phyloP scores from a whole-genome alignment of 2,113 vertebrate species.

The Aplodontia rufa region DNA sequence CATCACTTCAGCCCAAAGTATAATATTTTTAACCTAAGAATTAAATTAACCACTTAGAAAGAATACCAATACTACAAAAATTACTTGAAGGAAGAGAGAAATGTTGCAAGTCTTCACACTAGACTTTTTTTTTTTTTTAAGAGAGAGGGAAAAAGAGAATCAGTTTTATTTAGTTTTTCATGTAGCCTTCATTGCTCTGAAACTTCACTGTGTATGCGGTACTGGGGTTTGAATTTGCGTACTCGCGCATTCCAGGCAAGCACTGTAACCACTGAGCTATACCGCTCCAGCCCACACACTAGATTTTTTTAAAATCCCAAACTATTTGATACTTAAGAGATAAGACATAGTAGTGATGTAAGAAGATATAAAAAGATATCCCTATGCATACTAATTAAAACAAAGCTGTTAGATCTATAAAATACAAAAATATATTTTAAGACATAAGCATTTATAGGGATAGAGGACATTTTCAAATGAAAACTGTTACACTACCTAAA shows the following conservation, averaged over 20 bases:
- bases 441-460: not conserved
- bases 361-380: not conserved
- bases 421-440: not conserved
- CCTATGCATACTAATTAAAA: slow-evolving; percentile 20
- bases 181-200: no score
- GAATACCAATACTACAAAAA: not conserved
- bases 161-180: no score
- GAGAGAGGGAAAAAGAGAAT: no score
- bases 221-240: no score
- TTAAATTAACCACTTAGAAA: not conserved
- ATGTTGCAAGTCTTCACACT: not conserved
- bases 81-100: not conserved
- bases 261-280: no score
- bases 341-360: not conserved
- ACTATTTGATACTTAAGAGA: not conserved
- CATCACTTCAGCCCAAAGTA: no score
- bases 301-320: not conserved
- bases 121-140: not conserved
- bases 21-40: not conserved
- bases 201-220: no score
- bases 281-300: no score
- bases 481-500: not conserved
- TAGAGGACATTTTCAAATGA: not conserved
- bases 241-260: no score
- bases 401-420: not conserved